phyloP scores from a whole-genome alignment of 2,888 invertebrate species.

The Drosophila testacea region DNA sequence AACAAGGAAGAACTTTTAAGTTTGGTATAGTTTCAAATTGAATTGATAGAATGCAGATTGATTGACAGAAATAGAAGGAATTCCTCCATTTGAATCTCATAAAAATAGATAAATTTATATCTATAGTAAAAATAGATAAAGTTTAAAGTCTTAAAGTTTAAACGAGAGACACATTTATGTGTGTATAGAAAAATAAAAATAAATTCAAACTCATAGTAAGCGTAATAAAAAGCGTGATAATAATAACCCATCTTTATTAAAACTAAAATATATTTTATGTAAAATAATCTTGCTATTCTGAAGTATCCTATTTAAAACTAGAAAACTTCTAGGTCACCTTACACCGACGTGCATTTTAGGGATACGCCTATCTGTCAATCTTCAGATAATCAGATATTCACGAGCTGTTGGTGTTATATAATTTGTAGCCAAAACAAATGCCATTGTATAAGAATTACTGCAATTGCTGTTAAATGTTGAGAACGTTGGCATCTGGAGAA shows the following conservation, averaged over 20 bases:
- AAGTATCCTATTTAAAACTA: too few relatives aligned
- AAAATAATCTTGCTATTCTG: too few relatives aligned
- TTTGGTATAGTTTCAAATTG: slow-evolving; percentile 2
- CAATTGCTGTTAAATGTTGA: slow-evolving; percentile 30
- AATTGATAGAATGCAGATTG: slow-evolving; percentile 4
- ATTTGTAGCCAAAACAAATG: slow-evolving; percentile 5
- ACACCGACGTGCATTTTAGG: not conserved
- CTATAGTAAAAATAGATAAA: too few relatives aligned
- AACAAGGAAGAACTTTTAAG: slow-evolving; percentile 7
- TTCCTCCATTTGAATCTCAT: slow-evolving; percentile 8
- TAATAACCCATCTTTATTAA: too few relatives aligned
- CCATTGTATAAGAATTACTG: not conserved
- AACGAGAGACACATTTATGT: too few relatives aligned
- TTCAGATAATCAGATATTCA: not conserved
- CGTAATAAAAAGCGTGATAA: too few relatives aligned
- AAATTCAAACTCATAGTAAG: too few relatives aligned
- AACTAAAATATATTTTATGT: too few relatives aligned
- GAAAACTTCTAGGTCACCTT: too few relatives aligned
- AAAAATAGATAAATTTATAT: too few relatives aligned
- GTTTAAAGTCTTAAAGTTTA: too few relatives aligned
- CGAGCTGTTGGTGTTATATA: not conserved
- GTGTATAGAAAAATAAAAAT: too few relatives aligned
- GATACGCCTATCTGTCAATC: slow-evolving; percentile 48
- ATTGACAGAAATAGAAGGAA: slow-evolving; percentile 2
- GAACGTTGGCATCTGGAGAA: slow-evolving; percentile 38